Evolutionary conservation across 2,888 invertebrate species (phyloP).

Genomic region (Hipparchia sbordonii): DNA sequence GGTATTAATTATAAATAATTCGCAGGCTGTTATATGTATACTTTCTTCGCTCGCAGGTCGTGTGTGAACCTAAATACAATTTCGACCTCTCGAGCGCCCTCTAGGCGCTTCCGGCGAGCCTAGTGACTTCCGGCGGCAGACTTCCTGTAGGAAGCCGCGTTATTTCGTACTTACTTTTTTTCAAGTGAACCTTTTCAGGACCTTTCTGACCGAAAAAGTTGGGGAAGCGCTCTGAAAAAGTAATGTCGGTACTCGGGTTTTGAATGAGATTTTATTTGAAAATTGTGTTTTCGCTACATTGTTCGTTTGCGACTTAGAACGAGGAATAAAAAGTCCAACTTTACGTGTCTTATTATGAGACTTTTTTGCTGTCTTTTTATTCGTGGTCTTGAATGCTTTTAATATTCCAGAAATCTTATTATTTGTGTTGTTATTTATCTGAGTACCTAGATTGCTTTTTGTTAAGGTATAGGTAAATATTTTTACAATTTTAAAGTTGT

Average conservation of each 20-base stretch:
- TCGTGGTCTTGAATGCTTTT: slow-evolving; percentile 11
- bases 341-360: slow-evolving; percentile 24
- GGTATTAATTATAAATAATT: slow-evolving; percentile 59
- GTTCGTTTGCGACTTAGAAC: slow-evolving; percentile 24
- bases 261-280: slow-evolving; percentile 41
- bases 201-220: slow-evolving; percentile 67
- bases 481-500: too few species aligned
- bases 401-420: slow-evolving; percentile 12
- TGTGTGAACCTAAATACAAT: slow-evolving; percentile 75
- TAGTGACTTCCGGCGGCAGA: slow-evolving; percentile 72
- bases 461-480: neutral
- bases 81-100: slow-evolving; percentile 70
- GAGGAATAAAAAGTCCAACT: slow-evolving; percentile 29
- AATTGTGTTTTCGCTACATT: slow-evolving; percentile 38
- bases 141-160: slow-evolving; percentile 75
- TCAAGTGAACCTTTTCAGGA: slow-evolving; percentile 63
- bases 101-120: slow-evolving; percentile 77
- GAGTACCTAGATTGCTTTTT: neutral
- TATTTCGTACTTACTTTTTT: slow-evolving; percentile 63
- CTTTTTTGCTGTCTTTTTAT: slow-evolving; percentile 17
- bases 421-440: neutral
- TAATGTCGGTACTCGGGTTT: slow-evolving; percentile 42
- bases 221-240: slow-evolving; percentile 55
- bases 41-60: slow-evolving; percentile 51
- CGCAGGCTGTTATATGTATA: slow-evolving; percentile 37